Evolutionary conservation across 2,113 vertebrate genomes (phyloP).

Genomic region (Mugil cephalus): DNA sequence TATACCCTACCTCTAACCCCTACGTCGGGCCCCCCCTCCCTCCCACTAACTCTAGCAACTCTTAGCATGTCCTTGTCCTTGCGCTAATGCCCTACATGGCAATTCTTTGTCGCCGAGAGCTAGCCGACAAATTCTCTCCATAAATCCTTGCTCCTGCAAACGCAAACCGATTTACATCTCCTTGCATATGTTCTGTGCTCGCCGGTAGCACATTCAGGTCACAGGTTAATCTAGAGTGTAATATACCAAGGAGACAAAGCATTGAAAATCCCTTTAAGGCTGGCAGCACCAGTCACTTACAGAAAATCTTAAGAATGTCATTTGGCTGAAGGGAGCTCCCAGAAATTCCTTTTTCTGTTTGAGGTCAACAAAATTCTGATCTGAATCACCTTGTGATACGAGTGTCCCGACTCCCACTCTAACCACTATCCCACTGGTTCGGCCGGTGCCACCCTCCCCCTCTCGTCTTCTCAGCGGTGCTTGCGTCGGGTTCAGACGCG

Average conservation of each 20-base stretch:
- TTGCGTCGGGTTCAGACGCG: constrained; percentile 77
- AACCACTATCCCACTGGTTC: constrained; percentile 63
- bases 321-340: constrained; percentile 15
- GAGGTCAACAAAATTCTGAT: constrained; percentile 45
- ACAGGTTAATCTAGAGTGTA: constrained; percentile 13
- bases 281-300: constrained; percentile 35
- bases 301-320: constrained; percentile 9
- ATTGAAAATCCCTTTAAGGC: constrained; percentile 13
- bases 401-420: constrained; percentile 42
- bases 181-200: constrained; percentile 12
- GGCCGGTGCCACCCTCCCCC: constrained; percentile 53
- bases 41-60: constrained; percentile 55
- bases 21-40: constrained; percentile 13
- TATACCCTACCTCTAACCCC: constrained; percentile 75
- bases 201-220: constrained; percentile 32
- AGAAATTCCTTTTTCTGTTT: constrained; percentile 38
- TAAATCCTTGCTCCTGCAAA: neutral
- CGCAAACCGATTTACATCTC: constrained; percentile 11
- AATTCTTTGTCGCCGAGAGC: constrained; percentile 13
- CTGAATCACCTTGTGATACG: constrained; percentile 60
- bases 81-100: constrained; percentile 4
- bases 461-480: constrained; percentile 81
- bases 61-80: constrained; percentile 8
- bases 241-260: constrained; percentile 15
- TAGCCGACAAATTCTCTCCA: constrained; percentile 7